Evolutionary conservation across 2,113 vertebrate species (phyloP).

Genomic region (Hippocampus mohnikei): DNA sequence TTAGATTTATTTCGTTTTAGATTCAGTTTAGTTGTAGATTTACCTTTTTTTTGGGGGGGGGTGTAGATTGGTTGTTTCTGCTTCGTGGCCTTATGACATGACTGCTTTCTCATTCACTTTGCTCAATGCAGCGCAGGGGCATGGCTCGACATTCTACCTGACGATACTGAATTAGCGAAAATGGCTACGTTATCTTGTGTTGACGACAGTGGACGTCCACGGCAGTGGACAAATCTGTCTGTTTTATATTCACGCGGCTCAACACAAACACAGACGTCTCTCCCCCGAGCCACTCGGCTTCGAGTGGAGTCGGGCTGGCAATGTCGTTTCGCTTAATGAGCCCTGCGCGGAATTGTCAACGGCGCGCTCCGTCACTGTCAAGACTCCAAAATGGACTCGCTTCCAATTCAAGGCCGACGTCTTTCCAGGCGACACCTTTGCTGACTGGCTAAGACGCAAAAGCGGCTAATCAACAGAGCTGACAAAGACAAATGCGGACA

Average conservation of each 20-base stretch:
- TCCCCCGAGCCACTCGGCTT: not conserved
- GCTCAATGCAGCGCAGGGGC: too few species aligned
- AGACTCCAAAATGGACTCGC: not conserved
- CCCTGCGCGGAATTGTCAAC: not conserved
- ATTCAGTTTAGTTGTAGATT: too few species aligned
- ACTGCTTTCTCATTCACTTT: too few species aligned
- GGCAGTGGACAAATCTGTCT: not conserved
- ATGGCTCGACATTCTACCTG: too few species aligned
- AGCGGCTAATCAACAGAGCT: not conserved
- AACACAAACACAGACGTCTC: not conserved
- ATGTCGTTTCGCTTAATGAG: not conserved
- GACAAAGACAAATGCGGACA: not conserved
- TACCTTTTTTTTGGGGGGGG: too few species aligned
- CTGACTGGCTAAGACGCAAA: not conserved
- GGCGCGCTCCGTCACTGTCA: not conserved
- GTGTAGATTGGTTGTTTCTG: too few species aligned
- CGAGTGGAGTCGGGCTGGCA: not conserved
- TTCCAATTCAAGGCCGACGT: not conserved
- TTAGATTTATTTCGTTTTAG: too few species aligned
- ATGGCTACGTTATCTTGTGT: too few species aligned
- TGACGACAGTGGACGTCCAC: too few species aligned
- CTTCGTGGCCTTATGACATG: too few species aligned
- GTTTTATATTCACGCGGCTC: conserved; percentile 19
- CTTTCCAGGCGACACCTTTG: not conserved
- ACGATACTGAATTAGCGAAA: too few species aligned